Evolutionary conservation across 1,140 invertebrate genomes (phyloP), one percentile per base, ranked within the genome.

Genomic region (Aphidius gifuensis): DNA sequence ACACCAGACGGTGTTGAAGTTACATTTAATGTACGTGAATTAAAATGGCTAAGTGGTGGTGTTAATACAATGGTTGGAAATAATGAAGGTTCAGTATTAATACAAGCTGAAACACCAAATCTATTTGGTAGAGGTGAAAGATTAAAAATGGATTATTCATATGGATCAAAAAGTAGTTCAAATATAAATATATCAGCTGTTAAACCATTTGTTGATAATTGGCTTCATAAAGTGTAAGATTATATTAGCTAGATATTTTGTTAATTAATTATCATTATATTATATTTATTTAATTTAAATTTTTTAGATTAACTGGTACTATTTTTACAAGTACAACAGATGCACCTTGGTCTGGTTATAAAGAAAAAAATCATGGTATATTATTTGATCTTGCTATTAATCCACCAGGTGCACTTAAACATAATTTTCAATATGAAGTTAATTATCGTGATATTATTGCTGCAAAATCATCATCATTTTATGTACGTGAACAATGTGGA

Each of bases 401-500:
- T 69, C 85, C 85, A n/a, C 85, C 85, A n/a, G 82, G 72, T 76
- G 16, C 80, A 73, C 74, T 75, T 1, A 86, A 85, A 64, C 93
- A 97, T 74, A 89, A 88, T 72, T 67, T 97, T 11, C 88, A 91
- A 66, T 95, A 91, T 84, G 93, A 95, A 79, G 92, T 86, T 5
- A 76, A 87, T 5, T 91, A 93, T 75, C 80, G 93, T 65, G 87
- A 95, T 62, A 80, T 95, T 1, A 83, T 83, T 6, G 86, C 85
- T 77, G 65, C 79, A 78, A 73, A 85, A 78, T 84, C 72, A 58
- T 86, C 85, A 64, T 86, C 88, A 0, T 95, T 96, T 81, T 80
- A 85, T 60, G 87, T 96, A 6, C 79, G 93, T 42, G 92, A 96
- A 80, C 87, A 93, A 73, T 85, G 88, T 61, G 93, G 94, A 7